These are phyloP conservation scores for Xanthorhoe spadicearia DNA, from an alignment of 2,888 invertebrate genomes.

Conservation along the genomic window DNA sequence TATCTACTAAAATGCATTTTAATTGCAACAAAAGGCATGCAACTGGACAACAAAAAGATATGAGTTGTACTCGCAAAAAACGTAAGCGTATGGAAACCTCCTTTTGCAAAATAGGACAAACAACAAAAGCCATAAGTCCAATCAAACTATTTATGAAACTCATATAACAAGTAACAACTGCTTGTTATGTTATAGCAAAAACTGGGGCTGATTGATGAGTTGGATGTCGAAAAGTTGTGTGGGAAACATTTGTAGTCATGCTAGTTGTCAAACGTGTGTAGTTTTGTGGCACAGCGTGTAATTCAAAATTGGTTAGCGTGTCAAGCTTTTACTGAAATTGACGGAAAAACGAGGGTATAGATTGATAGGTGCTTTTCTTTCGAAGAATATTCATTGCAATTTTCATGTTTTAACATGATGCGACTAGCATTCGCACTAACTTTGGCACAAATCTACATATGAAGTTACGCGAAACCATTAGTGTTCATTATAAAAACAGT, in stretches of 20 bases:
- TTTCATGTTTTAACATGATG: no score
- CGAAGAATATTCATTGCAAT: no score
- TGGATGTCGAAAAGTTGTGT: conserved; percentile 4
- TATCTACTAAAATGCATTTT: no score
- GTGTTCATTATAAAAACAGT: no score
- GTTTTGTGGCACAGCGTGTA: not conserved
- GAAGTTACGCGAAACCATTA: no score
- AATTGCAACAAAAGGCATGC: no score
- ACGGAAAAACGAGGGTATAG: no score
- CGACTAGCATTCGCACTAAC: no score
- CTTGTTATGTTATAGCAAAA: conserved; percentile 2
- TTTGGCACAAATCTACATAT: no score
- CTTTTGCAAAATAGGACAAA: conserved; percentile 21
- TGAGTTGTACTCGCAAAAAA: not conserved
- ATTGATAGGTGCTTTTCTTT: no score
- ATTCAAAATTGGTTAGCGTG: not conserved
- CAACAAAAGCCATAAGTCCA: conserved; percentile 20
- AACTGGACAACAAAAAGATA: not conserved
- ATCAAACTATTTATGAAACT: conserved; percentile 15
- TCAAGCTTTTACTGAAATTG: no score
- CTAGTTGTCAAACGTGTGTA: not conserved
- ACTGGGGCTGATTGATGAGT: conserved; percentile 1
- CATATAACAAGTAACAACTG: conserved; percentile 8
- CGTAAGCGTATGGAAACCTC: not conserved
- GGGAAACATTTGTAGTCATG: conserved; percentile 4